phyloP scores from a whole-genome alignment of 2,888 invertebrate species.

The Nomada fucata region DNA sequence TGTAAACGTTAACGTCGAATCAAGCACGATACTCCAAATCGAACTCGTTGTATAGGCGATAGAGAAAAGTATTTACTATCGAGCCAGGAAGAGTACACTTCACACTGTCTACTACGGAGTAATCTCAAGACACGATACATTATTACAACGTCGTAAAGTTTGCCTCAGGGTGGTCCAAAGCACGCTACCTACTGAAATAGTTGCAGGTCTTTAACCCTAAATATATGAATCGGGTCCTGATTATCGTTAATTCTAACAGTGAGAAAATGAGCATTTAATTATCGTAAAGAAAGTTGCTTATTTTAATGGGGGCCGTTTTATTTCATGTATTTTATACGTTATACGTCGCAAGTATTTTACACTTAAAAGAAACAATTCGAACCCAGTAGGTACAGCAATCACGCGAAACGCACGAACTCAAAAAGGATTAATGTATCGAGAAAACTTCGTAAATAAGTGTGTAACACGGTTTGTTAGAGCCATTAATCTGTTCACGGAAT shows the following conservation, averaged over 20 bases:
- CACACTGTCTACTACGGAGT: neutral
- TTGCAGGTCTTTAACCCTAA: neutral
- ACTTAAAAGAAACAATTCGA: neutral
- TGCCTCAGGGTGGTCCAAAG: slow-evolving; percentile 28
- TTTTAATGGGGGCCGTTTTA: neutral
- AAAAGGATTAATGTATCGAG: slow-evolving; percentile 23
- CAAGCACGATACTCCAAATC: neutral
- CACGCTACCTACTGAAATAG: neutral
- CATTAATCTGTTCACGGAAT: slow-evolving; percentile 15
- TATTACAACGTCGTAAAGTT: slow-evolving; percentile 25
- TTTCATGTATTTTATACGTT: neutral
- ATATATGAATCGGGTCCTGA: neutral
- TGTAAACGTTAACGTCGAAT: slow-evolving; percentile 32
- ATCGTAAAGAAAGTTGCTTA: neutral
- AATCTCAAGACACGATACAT: slow-evolving; percentile 11
- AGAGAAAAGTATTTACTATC: slow-evolving; percentile 24
- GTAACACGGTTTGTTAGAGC: slow-evolving; percentile 18
- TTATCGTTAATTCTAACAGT: neutral
- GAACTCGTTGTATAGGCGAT: neutral
- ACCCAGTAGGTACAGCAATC: neutral
- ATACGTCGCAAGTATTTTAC: too few relatives aligned
- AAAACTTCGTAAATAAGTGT: slow-evolving; percentile 28
- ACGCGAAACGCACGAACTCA: slow-evolving; percentile 6
- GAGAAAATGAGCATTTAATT: neutral
- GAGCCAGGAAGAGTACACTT: neutral